Evolutionary conservation across 2,797 vertebrate genomes (phyloP), one percentile per base, ranked within the genome.

Genomic region (Oreortyx pictus): DNA sequence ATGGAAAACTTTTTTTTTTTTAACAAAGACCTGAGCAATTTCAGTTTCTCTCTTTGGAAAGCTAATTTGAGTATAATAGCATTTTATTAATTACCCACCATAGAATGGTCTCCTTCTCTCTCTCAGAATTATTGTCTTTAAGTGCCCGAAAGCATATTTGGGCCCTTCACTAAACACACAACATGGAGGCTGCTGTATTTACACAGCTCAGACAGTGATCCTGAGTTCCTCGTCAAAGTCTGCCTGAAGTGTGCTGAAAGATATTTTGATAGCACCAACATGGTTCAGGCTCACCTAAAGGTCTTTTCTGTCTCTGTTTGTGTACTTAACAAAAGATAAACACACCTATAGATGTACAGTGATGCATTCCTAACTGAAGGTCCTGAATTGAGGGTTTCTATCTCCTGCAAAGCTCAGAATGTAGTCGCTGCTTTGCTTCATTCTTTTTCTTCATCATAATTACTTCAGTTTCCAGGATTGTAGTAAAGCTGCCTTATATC

Each of bases 391-490:
- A 74, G 20, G 47, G 8, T 49, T 41, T 43, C 39, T 52, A n/a
- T 46, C 47, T 59, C 60, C 70, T 89, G 61, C 49, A 65, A 54
- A 35, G 50, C 92, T 89, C 66, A 80, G 65, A 62, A 62, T 70
- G 29, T 62, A 27, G 65, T 86, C 77, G 27, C 8, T 81, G 17
- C 18, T 75, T 54, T 37, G 23, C 3, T 67, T 78, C 78, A 9
- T 13, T 23, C 6, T 24, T 39, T 71, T 31, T 11, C 14, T 37
- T 16, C 22, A 54, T 23, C 50, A 49, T 37, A 74, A 15, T 24
- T 43, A 52, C 76, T 97, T 94, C 92, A 43, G 25, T 93, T 94
- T 96, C 93, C 47, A 49, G 90, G 96, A 94, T 75, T 91, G 65
- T 90, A 90, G 83, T 88, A 33, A 82, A 94, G 71, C 92, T 94